Percentiles rank a stretch among this genome's conserved stretches.
Evolutionary conservation across 2,797 vertebrate species (phyloP).

Genomic region (Acanthurus lineatus): DNA sequence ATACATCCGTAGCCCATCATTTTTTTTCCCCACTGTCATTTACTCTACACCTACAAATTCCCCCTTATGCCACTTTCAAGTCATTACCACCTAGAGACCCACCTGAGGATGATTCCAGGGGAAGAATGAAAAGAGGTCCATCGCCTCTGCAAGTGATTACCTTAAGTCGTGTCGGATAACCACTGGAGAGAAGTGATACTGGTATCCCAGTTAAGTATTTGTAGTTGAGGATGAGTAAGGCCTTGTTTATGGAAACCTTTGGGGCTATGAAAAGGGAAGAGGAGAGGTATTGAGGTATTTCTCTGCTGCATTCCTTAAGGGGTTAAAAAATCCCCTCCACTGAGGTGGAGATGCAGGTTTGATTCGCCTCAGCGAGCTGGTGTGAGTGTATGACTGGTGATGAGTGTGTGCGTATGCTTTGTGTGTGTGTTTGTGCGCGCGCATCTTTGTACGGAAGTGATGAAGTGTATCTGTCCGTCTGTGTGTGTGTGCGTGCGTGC

Average conservation of each 20-base stretch:
- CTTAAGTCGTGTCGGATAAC: conserved; percentile 57
- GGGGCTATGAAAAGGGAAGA: conserved; percentile 57
- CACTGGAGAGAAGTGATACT: conserved; percentile 48
- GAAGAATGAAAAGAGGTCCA: conserved; percentile 62
- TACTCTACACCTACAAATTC: conserved; percentile 59
- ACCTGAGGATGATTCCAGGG: conserved; percentile 58
- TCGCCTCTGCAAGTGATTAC: conserved; percentile 54
- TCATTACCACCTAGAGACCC: conserved; percentile 60
- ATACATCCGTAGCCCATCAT: conserved; percentile 48
- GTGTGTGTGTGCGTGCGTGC: conserved; percentile 18
- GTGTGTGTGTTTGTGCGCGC: conserved; percentile 29
- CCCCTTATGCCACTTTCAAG: conserved; percentile 65
- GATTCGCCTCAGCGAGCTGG: conserved; percentile 58
- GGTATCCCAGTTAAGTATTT: conserved; percentile 61
- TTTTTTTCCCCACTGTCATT: conserved; percentile 55
- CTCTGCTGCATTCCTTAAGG: conserved; percentile 41
- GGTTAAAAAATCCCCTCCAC: conserved; percentile 65
- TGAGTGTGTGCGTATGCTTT: conserved; percentile 31
- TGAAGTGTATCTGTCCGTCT: conserved; percentile 39
- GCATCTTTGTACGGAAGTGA: conserved; percentile 42
- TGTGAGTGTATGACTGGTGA: conserved; percentile 61
- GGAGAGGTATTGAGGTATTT: conserved; percentile 51
- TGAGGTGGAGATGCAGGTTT: conserved; percentile 65
- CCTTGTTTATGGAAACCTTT: conserved; percentile 57
- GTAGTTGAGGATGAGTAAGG: conserved; percentile 67